Conservation (phyloP, 2,888 invertebrate species). For the Heliconius ethilla region DNA sequence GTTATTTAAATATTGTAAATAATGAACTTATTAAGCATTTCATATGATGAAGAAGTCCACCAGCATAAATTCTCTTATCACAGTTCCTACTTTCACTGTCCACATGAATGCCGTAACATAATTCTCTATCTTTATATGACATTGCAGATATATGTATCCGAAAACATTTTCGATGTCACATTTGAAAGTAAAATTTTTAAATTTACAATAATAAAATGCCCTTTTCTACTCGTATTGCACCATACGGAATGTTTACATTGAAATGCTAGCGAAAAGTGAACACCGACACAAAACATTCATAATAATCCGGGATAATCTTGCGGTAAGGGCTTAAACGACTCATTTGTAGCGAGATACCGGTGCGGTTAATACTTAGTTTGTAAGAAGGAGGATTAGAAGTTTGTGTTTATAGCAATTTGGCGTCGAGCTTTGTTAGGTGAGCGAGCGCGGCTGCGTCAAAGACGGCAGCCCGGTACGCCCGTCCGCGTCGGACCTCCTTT, state of each 20-base stretch:
- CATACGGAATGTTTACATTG: conserved; percentile 58
- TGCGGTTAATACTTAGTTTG: conserved; percentile 67
- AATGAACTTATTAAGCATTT: neutral
- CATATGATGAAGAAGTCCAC: conserved; percentile 38
- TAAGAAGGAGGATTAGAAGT: conserved; percentile 72
- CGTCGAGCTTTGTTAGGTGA: conserved; percentile 53
- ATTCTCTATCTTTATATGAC: conserved; percentile 33
- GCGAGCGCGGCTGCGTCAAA: conserved; percentile 56
- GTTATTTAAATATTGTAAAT: conserved; percentile 2
- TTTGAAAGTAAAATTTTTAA: conserved; percentile 54
- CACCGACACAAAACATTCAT: conserved; percentile 67
- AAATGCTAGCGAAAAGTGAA: conserved; percentile 63
- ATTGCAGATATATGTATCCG: conserved; percentile 21
- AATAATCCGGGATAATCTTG: conserved; percentile 73
- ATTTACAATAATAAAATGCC: conserved; percentile 48
- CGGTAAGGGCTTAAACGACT: conserved; percentile 69
- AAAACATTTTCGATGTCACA: conserved; percentile 28
- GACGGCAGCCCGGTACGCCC: conserved; percentile 51
- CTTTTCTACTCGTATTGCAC: conserved; percentile 46
- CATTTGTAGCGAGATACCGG: conserved; percentile 73
- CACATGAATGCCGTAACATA: conserved; percentile 39
- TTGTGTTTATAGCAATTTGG: conserved; percentile 67
- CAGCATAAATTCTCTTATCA: conserved; percentile 61
- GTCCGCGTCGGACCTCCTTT: conserved; percentile 55
- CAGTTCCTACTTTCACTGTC: conserved; percentile 62